phyloP scores from a whole-genome alignment of 1,140 invertebrate genomes.

The Bradysia coprophila region DNA sequence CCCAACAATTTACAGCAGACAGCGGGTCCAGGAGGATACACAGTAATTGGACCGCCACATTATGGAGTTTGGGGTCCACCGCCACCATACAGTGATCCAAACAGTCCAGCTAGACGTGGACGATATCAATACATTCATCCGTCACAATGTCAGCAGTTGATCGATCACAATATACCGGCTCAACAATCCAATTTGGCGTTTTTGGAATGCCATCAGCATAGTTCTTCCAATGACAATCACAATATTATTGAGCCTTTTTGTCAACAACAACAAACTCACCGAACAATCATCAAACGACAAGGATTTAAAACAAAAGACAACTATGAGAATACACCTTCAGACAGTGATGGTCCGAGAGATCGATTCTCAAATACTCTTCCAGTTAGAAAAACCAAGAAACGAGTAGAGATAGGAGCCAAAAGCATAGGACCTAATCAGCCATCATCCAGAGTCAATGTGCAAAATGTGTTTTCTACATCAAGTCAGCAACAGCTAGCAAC shows the following conservation, averaged over 20 bases:
- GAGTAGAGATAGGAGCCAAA: conserved; percentile 26
- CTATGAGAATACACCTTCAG: conserved; percentile 24
- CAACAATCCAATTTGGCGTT: conserved; percentile 13
- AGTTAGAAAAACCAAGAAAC: conserved; percentile 29
- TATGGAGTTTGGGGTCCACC: conserved; percentile 47
- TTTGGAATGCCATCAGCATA: conserved; percentile 12
- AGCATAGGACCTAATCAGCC: conserved; percentile 17
- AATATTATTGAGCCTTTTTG: conserved; percentile 4
- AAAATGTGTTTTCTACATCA: conserved; percentile 24
- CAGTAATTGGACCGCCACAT: conserved; percentile 12
- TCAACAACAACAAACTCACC: conserved; percentile 1
- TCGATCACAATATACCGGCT: conserved; percentile 7
- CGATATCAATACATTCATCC: conserved; percentile 24
- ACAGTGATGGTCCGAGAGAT: conserved; percentile 22
- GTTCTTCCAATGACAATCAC: background rate
- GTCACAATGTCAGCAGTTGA: conserved; percentile 9
- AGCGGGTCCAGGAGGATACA: conserved; percentile 9
- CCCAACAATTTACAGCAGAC: conserved; percentile 13
- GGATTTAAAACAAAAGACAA: conserved; percentile 17
- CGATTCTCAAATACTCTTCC: conserved; percentile 28
- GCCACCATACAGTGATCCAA: conserved; percentile 53
- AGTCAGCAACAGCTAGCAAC: too few relatives aligned
- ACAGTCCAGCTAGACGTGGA: conserved; percentile 34
- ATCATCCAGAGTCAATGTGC: conserved; percentile 23
- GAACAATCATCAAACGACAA: conserved; percentile 9